Evolutionary conservation across 2,113 vertebrate genomes (phyloP).

Genomic region (Mungos mungo): DNA sequence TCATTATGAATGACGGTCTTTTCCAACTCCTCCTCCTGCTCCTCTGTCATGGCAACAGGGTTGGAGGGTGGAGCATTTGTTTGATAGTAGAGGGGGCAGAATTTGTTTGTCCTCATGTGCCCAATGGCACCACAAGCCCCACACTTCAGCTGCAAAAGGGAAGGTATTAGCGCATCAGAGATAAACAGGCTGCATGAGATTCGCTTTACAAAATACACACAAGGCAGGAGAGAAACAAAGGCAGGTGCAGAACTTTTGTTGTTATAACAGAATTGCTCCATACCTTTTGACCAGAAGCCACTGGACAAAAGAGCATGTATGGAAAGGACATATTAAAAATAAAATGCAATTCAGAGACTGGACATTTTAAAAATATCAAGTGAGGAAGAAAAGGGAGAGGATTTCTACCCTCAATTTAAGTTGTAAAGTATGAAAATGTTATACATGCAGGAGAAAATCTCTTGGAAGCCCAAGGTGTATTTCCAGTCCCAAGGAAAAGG

Average conservation of each 20-base stretch:
- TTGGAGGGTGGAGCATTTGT: constrained; percentile 98
- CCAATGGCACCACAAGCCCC: constrained; percentile 98
- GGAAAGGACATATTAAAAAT: not conserved
- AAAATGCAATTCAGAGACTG: constrained; percentile 20
- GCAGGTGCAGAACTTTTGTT: not conserved
- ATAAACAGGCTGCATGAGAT: not conserved
- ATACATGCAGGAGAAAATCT: not conserved
- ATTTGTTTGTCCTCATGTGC: constrained; percentile 99
- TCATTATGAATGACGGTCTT: constrained; percentile 99
- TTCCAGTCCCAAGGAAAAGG: not conserved
- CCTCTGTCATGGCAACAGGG: constrained; percentile 99
- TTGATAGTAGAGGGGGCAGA: constrained; percentile 98
- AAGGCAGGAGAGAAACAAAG: constrained; percentile 13
- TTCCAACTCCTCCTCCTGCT: constrained; percentile 98
- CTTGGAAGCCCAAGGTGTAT: not conserved
- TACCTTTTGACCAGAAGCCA: constrained; percentile 3
- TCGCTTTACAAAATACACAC: not conserved
- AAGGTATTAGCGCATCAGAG: constrained; percentile 28
- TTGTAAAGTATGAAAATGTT: constrained; percentile 18
- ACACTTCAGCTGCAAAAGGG: constrained; percentile 92
- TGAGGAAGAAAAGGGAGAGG: not conserved
- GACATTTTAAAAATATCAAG: constrained; percentile 14
- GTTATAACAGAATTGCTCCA: not conserved
- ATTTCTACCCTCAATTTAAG: not conserved
- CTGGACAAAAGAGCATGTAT: not conserved